These are phyloP conservation scores for Carabus problematicus DNA, from an alignment of 2,888 invertebrate genomes.

Conservation along the genomic window DNA sequence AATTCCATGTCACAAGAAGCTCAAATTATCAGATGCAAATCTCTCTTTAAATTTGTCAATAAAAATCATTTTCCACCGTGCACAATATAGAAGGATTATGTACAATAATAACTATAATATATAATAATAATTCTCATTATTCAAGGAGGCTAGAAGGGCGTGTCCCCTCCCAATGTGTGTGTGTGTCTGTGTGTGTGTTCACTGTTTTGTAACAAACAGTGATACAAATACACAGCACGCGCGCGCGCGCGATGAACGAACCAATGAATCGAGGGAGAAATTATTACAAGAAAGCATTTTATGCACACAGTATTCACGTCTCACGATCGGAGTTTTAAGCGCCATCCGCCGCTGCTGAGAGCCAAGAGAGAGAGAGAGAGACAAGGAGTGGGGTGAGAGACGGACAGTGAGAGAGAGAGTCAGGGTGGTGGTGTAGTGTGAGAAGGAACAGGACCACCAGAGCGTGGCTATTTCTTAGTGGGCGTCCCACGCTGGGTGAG, in stretches of 20 bases:
- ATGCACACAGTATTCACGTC: too few species aligned
- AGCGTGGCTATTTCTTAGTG: slow-evolving; percentile 71
- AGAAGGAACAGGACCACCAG: neutral
- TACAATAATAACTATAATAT: neutral
- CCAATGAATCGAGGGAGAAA: too few species aligned
- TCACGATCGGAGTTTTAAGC: neutral
- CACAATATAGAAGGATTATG: neutral
- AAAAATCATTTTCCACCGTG: slow-evolving; percentile 23
- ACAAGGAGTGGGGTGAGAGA: neutral
- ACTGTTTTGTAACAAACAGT: too few species aligned
- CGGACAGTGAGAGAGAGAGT: slow-evolving; percentile 1
- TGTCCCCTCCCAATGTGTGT: too few species aligned
- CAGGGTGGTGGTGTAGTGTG: neutral
- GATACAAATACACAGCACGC: neutral
- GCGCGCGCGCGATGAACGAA: neutral
- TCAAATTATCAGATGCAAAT: slow-evolving; percentile 19
- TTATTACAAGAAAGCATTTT: too few species aligned
- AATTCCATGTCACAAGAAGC: too few species aligned
- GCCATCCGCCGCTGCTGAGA: slow-evolving; percentile 5
- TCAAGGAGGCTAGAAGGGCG: neutral
- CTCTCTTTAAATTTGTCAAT: slow-evolving; percentile 27
- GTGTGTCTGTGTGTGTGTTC: too few species aligned
- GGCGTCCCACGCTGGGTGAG: slow-evolving; percentile 89
- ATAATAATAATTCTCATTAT: slow-evolving; percentile 1
- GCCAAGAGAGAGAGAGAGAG: slow-evolving; percentile 1